These are phyloP conservation scores for Leucozona laternaria DNA, from an alignment of 2,888 invertebrate genomes.

Conservation along the genomic window DNA sequence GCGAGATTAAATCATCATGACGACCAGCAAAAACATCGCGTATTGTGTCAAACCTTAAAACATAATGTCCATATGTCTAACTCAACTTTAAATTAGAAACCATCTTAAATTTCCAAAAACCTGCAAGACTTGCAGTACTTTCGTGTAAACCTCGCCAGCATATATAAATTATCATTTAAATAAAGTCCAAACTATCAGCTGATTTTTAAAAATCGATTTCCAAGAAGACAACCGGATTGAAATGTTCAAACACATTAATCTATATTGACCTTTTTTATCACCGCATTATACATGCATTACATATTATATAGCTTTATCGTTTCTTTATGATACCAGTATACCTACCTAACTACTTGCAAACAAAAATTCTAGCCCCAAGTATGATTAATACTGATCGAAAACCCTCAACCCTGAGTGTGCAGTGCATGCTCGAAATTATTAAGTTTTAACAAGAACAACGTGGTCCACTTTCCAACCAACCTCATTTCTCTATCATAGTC, in stretches of 20 bases:
- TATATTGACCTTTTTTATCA: constrained; percentile 15
- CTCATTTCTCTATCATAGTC: constrained; percentile 21
- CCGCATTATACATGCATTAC: background rate
- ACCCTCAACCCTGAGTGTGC: constrained; percentile 20
- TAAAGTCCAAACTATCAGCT: too few relatives aligned
- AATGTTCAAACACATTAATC: background rate
- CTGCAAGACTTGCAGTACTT: too few relatives aligned
- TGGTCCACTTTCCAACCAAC: constrained; percentile 48
- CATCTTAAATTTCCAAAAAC: too few relatives aligned
- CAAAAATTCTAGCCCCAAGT: background rate
- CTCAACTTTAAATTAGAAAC: too few relatives aligned
- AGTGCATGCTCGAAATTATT: constrained; percentile 29
- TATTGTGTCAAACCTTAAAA: too few relatives aligned
- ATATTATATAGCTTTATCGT: background rate
- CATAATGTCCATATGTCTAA: too few relatives aligned
- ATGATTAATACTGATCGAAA: constrained; percentile 21
- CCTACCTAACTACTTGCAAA: background rate
- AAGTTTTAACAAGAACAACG: constrained; percentile 33
- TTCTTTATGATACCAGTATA: background rate
- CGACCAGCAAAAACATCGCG: too few relatives aligned
- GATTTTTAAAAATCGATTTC: too few relatives aligned
- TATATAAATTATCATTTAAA: too few relatives aligned
- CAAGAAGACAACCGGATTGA: background rate
- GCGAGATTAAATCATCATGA: too few relatives aligned
- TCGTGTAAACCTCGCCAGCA: too few relatives aligned